These are phyloP conservation scores for Motacilla tschutschensis DNA, from an alignment of 2,113 vertebrate species.

Conservation along the genomic window DNA sequence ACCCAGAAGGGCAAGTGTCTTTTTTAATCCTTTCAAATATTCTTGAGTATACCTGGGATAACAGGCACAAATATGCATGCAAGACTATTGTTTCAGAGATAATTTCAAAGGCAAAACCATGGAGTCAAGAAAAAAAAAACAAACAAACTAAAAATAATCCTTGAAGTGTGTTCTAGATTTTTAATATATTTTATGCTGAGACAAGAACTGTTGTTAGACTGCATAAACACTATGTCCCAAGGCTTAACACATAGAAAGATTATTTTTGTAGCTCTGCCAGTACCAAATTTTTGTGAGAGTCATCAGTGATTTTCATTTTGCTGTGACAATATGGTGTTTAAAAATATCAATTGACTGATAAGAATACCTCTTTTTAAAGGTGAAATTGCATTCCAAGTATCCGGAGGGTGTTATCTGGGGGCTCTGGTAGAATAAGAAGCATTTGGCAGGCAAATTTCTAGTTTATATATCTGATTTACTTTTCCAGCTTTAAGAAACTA, in stretches of 20 bases:
- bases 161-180: neutral
- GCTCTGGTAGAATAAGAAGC: neutral
- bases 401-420: neutral
- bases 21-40: neutral
- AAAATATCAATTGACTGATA: neutral
- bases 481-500: neutral
- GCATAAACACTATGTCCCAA: neutral
- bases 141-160: neutral
- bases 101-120: neutral
- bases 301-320: neutral
- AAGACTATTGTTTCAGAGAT: neutral
- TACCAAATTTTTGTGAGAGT: neutral
- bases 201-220: neutral
- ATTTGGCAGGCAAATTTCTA: neutral
- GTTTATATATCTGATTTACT: neutral
- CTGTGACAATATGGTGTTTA: neutral
- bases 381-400: neutral
- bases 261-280: neutral
- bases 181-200: neutral
- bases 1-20: neutral
- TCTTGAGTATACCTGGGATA: neutral
- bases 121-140: neutral
- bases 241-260: neutral
- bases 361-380: constrained; percentile 1
- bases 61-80: neutral